Evolutionary conservation across 1,140 invertebrate species (phyloP).

Genomic region (Cydia splendana): DNA sequence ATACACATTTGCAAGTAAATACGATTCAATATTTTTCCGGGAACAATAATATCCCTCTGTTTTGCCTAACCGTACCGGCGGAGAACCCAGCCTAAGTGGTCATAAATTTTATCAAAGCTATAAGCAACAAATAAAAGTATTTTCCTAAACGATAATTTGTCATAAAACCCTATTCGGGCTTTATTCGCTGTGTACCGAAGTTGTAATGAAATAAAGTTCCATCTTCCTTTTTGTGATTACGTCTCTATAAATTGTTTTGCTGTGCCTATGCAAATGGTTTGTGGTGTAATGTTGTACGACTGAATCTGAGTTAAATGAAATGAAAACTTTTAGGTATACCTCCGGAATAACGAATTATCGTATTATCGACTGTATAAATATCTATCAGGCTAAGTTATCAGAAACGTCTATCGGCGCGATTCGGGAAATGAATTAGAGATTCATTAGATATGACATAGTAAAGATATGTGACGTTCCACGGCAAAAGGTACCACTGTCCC

Average conservation of each 20-base stretch:
- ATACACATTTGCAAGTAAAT: no score
- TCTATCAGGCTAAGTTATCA: neutral
- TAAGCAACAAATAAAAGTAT: slow-evolving; percentile 32
- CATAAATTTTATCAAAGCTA: slow-evolving; percentile 29
- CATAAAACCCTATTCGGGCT: slow-evolving; percentile 15
- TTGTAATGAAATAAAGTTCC: slow-evolving; percentile 27
- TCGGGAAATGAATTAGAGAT: no score
- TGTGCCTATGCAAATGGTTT: neutral
- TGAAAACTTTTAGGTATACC: neutral
- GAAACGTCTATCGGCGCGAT: no score
- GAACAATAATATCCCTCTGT: no score
- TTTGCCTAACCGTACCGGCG: slow-evolving; percentile 20
- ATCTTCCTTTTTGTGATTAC: slow-evolving; percentile 30
- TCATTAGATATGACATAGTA: no score
- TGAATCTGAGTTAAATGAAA: neutral
- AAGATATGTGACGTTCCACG: no score
- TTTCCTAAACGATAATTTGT: slow-evolving; percentile 34
- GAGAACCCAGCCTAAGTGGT: slow-evolving; percentile 5
- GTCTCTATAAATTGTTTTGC: neutral
- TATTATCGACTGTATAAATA: neutral
- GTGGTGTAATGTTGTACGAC: neutral
- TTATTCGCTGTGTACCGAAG: slow-evolving; percentile 25
- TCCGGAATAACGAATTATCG: neutral
- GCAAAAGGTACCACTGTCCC: no score
- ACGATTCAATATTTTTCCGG: no score